Base-by-base conservation (phyloP, 2,888 invertebrate genomes). In the Myopa tessellatipennis region DNA sequence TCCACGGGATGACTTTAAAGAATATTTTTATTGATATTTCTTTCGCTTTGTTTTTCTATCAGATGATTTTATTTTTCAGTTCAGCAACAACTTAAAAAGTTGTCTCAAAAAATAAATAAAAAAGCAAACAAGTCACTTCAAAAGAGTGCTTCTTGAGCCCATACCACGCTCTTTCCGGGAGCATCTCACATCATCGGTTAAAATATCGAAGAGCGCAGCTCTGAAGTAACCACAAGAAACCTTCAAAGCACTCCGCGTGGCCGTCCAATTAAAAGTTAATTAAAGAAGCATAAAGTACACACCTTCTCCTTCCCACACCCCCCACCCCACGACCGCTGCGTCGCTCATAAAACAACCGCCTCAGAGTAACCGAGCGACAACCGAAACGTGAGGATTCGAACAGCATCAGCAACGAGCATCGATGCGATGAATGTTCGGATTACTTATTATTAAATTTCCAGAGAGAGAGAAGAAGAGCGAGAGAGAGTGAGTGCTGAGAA, bases 211-310 rank as follows among this genome's bases (percentile, higher is more conserved):
- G n/a, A 14, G 45, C 36, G n/a, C 8, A 18, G n/a, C n/a, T 67
- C 45, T n/a, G 8, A 67, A 38, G n/a, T 67, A 16, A 40, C 40
- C 70, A 18, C 55, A 70, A 70, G 50, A 70, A 70, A 70, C 52
- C 16, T 10, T 70, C 6, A 16, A 16, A 26, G 38, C 69, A 40
- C 18, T 50, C 5, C 6, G 34, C 36, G 55, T 34, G 10, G 26
- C 34, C n/a, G 55, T 12, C 18, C 70, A 38, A 63, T 76, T 76
- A 74, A 78, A 76, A 76, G 72, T 78, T 78, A 76, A 78, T 78
- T 78, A 76, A 65, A 76, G 69, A 55, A 4, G 55, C 38, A 58
- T 61, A 50, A 58, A 63, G 63, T 45, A 4, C 40, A 40, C 40
- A 8, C 40, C 40, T 40, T 8, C 40, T 40, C 40, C 40, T 40